Evolutionary conservation across 2,113 vertebrate genomes (phyloP), one percentile per base, ranked within the genome.

Genomic region (Tringa solitaria): DNA sequence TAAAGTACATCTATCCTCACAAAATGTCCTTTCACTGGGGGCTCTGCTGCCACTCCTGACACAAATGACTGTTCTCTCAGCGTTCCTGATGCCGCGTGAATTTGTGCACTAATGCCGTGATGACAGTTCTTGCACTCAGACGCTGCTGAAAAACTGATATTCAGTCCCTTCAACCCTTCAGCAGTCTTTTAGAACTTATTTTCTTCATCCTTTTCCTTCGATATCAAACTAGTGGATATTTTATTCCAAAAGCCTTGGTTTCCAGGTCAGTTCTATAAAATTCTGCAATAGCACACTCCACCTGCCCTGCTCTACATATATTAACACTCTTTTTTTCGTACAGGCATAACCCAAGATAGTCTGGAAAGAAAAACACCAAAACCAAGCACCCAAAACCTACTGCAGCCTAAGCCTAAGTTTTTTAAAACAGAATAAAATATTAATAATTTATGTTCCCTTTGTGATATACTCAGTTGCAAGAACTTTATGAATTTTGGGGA

Each of bases 391-490:
- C 39, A 39, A 65, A 80, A 16, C 3, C 2, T 22, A 20, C 33
- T 21, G 45, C 53, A 97, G 60, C 64, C 51, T 46, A 22, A 90
- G 45, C 28, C 76, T 82, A 51, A 53, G 53, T 78, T 95, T 88
- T 84, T 85, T 20, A 21, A 60, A 67, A 35, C 57, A 73, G 27
- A 89, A 85, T 77, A 83, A 96, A 97, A 90, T 50, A 87, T 35
- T 79, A 84, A 85, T 87, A 95, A 96, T 50, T 90, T 61, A 74
- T n/a, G 39, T 45, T 92, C 33, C 27, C 57, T 79, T 87, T 78
- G 73, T 92, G 93, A 94, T 89, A 90, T 48, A 84, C 87, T 39
- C 59, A 97, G 73, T 88, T 97, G 82, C 93, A 80, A 82, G 87
- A 96, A 95, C 87, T 92, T 84, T 56, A 90, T 87, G 96, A 94